Conservation (phyloP, 2,888 invertebrate genomes). For the Nemotelus nigrinus region DNA sequence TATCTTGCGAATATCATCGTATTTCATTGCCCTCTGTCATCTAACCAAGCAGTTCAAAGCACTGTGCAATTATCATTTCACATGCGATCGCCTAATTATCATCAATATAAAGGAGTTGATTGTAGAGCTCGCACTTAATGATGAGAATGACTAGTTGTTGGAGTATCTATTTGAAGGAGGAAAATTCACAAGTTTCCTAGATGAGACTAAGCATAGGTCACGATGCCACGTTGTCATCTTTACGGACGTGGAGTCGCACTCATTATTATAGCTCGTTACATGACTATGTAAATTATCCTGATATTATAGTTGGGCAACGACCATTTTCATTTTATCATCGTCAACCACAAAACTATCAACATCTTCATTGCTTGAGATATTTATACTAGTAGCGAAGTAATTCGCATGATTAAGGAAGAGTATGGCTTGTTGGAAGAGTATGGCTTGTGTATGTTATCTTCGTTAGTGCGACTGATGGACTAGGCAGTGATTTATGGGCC, state of each 20-base stretch:
- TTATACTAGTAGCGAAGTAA: no score
- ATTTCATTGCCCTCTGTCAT: no score
- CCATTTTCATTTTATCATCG: neutral
- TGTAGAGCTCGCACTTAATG: neutral
- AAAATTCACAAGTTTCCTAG: neutral
- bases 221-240: neutral
- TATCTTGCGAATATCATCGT: no score
- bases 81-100: neutral
- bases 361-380: neutral
- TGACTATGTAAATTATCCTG: constrained; percentile 32
- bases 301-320: neutral
- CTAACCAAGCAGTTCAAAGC: neutral
- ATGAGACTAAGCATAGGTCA: neutral
- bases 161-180: neutral
- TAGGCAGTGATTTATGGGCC: no score
- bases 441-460: no score
- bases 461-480: no score
- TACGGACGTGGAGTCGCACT: neutral
- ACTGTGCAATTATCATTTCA: neutral
- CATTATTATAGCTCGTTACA: neutral
- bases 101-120: neutral
- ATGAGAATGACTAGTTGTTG: neutral
- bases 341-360: constrained; percentile 19
- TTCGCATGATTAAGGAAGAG: no score
- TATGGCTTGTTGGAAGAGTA: no score